Evolutionary conservation across 1,140 invertebrate species (phyloP), one percentile per base, ranked within the genome.

Genomic region (Lutraria rhynchaena): DNA sequence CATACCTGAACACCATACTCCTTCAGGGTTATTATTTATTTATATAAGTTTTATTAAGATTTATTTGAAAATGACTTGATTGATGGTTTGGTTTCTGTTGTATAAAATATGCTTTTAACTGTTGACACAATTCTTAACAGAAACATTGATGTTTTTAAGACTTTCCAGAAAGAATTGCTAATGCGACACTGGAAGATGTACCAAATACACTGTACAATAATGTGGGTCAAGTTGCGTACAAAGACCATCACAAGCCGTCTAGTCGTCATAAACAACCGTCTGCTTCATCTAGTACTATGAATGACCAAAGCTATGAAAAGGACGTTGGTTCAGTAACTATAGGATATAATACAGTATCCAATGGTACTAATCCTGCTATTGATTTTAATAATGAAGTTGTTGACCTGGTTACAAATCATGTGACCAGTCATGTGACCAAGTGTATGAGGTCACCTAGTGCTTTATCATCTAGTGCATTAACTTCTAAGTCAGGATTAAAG

Each of bases 181-280:
- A 86, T 51, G 63, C 84, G 24, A 88, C 87, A 3, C 60, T 89
- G 44, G 82, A 73, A 33, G 86, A 89, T 44, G 71, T 70, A 49
- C 86, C 88, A 41, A 87, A 84, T 53, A 35, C 85, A 5, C 73
- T 89, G 29, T 89, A 63, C 41, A 78, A 65, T n/a, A 63, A 58
- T 51, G n/a, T n/a, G n/a, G 60, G 55, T 0, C 35, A 33, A 33
- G 46, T 61, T 3, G 55, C 61, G 1, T 31, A 67, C 24, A 53
- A 71, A 31, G 53, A 53, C 27, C 27, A 69, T 69, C 63, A 84
- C 83, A 5, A 81, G 85, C 73, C 81, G 70, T 19, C 85, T 84
- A 58, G 17, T 17, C 35, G 82, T 83, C 15, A 85, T 22, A 44
- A 15, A 2, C 53, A 27, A 46, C 55, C 17, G 11, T 53, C 33